phyloP scores from a whole-genome alignment of 1,140 invertebrate genomes.

The Paraescarpia echinospica region DNA sequence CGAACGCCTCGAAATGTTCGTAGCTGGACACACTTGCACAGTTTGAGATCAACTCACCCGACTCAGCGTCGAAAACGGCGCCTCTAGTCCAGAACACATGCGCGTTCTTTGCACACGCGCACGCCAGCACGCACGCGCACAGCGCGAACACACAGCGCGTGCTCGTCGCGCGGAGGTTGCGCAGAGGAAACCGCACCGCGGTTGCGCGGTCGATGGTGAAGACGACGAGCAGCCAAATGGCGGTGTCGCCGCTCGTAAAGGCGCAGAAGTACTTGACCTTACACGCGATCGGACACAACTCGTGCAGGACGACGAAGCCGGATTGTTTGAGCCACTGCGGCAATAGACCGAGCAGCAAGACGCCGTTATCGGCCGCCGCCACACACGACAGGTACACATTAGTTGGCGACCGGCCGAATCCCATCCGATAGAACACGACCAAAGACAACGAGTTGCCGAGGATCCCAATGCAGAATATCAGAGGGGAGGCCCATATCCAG shows the following conservation, averaged over 20 bases:
- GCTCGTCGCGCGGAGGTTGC: slow-evolving; percentile 7
- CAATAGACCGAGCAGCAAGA: slow-evolving; percentile 27
- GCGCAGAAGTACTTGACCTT: slow-evolving; percentile 32
- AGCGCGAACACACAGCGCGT: not conserved
- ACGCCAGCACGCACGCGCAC: not conserved
- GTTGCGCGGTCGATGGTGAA: slow-evolving; percentile 36
- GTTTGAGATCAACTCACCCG: slow-evolving; percentile 11
- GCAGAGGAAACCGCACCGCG: slow-evolving; percentile 35
- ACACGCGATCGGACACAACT: slow-evolving; percentile 26
- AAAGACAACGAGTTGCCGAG: slow-evolving; percentile 27
- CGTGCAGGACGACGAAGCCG: slow-evolving; percentile 14
- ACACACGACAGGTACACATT: slow-evolving; percentile 33
- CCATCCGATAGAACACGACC: slow-evolving; percentile 20
- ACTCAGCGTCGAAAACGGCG: not conserved
- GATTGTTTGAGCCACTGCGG: slow-evolving; percentile 29
- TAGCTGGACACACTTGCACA: slow-evolving; percentile 10
- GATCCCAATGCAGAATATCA: slow-evolving; percentile 30
- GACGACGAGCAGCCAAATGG: slow-evolving; percentile 36
- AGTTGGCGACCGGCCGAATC: slow-evolving; percentile 27
- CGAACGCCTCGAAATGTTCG: slow-evolving; percentile 24
- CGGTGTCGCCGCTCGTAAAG: slow-evolving; percentile 28
- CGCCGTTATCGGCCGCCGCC: slow-evolving; percentile 31
- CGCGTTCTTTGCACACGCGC: slow-evolving; percentile 22
- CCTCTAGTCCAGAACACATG: slow-evolving; percentile 30
- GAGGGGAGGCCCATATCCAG: slow-evolving; percentile 25